Conservation (phyloP, 2,888 invertebrate genomes). For the Drosophila subsilvestris region DNA sequence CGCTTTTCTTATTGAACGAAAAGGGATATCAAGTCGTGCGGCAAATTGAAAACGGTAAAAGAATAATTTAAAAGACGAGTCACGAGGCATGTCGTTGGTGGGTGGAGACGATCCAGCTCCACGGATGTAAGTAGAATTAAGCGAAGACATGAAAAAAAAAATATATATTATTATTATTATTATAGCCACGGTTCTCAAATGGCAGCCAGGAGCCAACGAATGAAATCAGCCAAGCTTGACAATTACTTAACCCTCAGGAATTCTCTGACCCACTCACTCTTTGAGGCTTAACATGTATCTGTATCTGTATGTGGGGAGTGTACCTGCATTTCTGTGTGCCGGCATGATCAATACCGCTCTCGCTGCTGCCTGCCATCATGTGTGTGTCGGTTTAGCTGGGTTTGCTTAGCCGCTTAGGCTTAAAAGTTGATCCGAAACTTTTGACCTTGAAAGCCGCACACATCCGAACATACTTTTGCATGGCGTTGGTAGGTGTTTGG, state of each 20-base stretch:
- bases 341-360: background rate
- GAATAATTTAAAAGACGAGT: constrained; percentile 42
- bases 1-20: constrained; percentile 48
- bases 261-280: background rate
- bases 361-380: constrained; percentile 10
- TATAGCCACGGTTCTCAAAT: background rate
- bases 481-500: constrained; percentile 2
- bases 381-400: constrained; percentile 44
- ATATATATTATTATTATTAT: background rate
- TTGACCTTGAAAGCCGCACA: constrained; percentile 38
- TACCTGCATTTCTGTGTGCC: too few relatives aligned
- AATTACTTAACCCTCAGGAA: background rate
- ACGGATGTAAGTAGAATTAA: background rate
- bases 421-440: constrained; percentile 37
- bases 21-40: constrained; percentile 38
- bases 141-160: background rate
- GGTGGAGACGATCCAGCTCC: too few relatives aligned
- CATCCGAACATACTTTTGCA: background rate
- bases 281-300: background rate
- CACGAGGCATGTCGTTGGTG: constrained; percentile 5
- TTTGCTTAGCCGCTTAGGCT: constrained; percentile 52
- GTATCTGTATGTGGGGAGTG: background rate
- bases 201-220: constrained; percentile 12
- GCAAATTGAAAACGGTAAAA: constrained; percentile 42
- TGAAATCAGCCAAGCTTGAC: background rate